Percentiles rank a stretch among this genome's conserved stretches.
Conservation (phyloP, 2,797 vertebrate species). For the Betta splendens region DNA sequence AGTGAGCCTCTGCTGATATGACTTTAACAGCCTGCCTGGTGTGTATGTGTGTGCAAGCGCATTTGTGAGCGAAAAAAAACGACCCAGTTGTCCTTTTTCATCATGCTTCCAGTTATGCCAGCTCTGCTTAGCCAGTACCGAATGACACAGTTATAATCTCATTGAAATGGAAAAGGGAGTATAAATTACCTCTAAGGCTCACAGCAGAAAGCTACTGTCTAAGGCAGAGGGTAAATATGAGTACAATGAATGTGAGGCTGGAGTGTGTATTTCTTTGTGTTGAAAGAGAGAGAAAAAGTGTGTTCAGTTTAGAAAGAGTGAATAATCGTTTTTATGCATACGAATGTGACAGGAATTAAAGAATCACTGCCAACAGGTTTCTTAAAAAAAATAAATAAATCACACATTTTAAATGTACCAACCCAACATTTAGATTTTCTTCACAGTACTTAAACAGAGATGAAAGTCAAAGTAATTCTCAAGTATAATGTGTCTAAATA, state of each 20-base stretch:
- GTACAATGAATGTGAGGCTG: background rate
- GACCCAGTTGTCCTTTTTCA: conserved; percentile 58
- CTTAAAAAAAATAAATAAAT: too few relatives aligned
- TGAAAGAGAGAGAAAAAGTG: background rate
- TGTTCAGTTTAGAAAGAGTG: background rate
- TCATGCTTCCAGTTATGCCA: conserved; percentile 56
- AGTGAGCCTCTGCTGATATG: conserved; percentile 74
- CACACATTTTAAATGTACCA: too few relatives aligned
- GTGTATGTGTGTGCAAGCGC: conserved; percentile 24
- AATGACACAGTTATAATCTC: conserved; percentile 64
- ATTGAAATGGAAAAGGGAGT: conserved; percentile 56
- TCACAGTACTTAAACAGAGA: too few relatives aligned
- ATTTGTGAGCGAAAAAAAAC: conserved; percentile 37
- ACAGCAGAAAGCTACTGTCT: conserved; percentile 24
- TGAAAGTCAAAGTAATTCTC: conserved; percentile 4
- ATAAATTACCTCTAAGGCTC: conserved; percentile 52
- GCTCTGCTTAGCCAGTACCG: conserved; percentile 48
- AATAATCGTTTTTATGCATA: conserved; percentile 1
- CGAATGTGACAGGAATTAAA: background rate
- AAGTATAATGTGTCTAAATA: too few relatives aligned
- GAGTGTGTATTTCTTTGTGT: conserved; percentile 1
- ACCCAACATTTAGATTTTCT: too few relatives aligned
- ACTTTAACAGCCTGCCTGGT: conserved; percentile 70
- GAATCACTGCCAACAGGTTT: conserved; percentile 3
- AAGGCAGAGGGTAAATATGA: conserved; percentile 12